Evolutionary conservation across 1,140 invertebrate genomes (phyloP).

Genomic region (Drosophila repletoides): DNA sequence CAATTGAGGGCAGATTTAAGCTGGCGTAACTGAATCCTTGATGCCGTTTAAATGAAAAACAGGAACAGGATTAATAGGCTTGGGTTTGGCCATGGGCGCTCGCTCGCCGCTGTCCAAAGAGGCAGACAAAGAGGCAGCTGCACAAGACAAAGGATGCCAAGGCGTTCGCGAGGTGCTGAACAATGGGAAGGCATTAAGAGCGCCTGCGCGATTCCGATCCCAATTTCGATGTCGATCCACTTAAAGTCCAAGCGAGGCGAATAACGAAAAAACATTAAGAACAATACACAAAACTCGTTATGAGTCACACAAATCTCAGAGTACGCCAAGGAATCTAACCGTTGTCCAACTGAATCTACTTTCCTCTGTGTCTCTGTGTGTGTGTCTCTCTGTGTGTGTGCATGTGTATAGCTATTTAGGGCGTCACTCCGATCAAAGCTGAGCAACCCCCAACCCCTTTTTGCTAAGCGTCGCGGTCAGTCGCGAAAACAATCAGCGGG

Average conservation of each 20-base stretch:
- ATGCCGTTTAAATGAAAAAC: background rate
- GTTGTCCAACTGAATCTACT: conserved; percentile 21
- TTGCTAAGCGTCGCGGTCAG: conserved; percentile 53
- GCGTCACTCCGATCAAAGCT: conserved; percentile 16
- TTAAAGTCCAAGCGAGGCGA: conserved; percentile 73
- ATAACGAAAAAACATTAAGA: conserved; percentile 34
- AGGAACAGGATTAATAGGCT: conserved; percentile 70
- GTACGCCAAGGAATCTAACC: conserved; percentile 37
- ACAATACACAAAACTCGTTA: conserved; percentile 66
- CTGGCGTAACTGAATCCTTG: conserved; percentile 63
- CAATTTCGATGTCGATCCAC: conserved; percentile 51
- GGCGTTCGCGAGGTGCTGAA: conserved; percentile 44
- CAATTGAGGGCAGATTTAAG: conserved; percentile 43
- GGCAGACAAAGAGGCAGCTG: conserved; percentile 72
- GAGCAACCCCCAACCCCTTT: conserved; percentile 36
- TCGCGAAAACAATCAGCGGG: conserved; percentile 75
- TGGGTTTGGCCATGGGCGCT: conserved; percentile 48
- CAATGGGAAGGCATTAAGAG: conserved; percentile 44
- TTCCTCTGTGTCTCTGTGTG: too few species aligned
- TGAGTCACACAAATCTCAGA: conserved; percentile 78
- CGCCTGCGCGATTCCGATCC: conserved; percentile 35
- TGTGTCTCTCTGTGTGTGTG: conserved; percentile 6
- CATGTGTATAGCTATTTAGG: conserved; percentile 31
- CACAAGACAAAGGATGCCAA: conserved; percentile 62
- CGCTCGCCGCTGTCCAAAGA: conserved; percentile 61